Evolutionary conservation across 2,797 vertebrate genomes (phyloP), one percentile per base, ranked within the genome.

Genomic region (Peromyscus melanophrys): DNA sequence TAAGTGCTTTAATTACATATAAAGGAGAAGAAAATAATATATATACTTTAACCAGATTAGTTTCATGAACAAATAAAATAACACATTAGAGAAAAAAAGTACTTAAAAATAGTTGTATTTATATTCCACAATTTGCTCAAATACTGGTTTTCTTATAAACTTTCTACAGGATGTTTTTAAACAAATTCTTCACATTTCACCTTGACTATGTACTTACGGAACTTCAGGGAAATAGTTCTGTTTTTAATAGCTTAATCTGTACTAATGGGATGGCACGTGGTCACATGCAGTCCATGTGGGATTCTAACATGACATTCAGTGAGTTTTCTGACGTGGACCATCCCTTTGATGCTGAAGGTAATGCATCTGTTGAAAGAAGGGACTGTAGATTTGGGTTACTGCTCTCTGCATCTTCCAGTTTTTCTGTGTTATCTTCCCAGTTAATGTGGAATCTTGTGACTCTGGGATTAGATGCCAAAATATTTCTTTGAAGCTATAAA

Each of bases 211-310:
- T 98, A 98, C 97, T 98, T 98, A 98, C 61, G 98, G 98, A 98
- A 98, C 97, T 97, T 96, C 97, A 98, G 96, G 98, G 98, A 98
- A 98, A 98, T 97, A 98, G 98, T 99, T 99, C 98, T 98, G 98
- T 98, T 96, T 98, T 98, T 98, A 98, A 98, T 98, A 99, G 98
- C 98, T 98, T 98, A 98, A 98, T 98, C 98, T 98, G 97, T 97
- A 98, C 98, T 98, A 98, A 98, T 98, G 95, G 17, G 86, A 96
- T 97, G 98, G 97, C 95, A 97, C 95, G 96, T 96, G 93, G 98
- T 99, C 99, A 99, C 99, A 99, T 99, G 98, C 99, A 99, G 98
- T 99, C 99, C 99, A 99, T 99, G 97, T 99, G 99, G 98, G 99
- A 99, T 98, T 99, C 99, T 98, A 99, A 98, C 99, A 99, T 99